Conservation (phyloP, 2,797 vertebrate species). For the Carduelis carduelis region DNA sequence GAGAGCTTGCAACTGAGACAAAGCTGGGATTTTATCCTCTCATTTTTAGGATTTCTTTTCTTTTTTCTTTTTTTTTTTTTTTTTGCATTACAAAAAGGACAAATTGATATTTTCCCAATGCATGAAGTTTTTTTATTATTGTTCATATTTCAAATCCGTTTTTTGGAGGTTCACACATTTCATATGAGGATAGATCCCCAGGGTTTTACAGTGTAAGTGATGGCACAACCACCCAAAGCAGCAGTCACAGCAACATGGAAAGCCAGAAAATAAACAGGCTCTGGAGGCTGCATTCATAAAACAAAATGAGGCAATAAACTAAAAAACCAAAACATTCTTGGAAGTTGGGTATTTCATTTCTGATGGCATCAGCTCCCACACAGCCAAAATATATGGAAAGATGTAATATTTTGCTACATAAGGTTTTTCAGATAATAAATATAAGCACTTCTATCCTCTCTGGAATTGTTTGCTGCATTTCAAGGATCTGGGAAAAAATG, state of each 20-base stretch:
- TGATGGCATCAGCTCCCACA: not conserved
- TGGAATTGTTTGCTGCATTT: not conserved
- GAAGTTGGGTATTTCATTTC: conserved; percentile 10
- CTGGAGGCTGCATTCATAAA: conserved; percentile 6
- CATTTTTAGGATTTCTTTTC: not conserved
- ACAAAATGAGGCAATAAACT: conserved; percentile 37
- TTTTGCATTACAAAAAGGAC: not conserved
- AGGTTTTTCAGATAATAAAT: conserved; percentile 20
- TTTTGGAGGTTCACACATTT: not conserved
- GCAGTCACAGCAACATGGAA: not conserved
- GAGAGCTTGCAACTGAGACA: not conserved
- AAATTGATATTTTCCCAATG: not conserved
- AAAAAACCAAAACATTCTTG: not conserved
- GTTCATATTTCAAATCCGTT: not conserved
- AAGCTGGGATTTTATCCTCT: not conserved
- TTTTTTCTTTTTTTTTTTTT: not conserved
- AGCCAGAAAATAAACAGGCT: not conserved
- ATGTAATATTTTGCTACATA: not conserved
- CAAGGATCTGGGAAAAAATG: not conserved
- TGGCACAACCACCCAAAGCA: not conserved
- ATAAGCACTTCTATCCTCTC: not conserved
- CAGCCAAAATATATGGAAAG: not conserved
- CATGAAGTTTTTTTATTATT: not conserved
- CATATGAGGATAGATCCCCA: not conserved
- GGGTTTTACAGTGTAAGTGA: not conserved